Conservation (phyloP, 2,113 vertebrate genomes). For the Uria aalge region DNA sequence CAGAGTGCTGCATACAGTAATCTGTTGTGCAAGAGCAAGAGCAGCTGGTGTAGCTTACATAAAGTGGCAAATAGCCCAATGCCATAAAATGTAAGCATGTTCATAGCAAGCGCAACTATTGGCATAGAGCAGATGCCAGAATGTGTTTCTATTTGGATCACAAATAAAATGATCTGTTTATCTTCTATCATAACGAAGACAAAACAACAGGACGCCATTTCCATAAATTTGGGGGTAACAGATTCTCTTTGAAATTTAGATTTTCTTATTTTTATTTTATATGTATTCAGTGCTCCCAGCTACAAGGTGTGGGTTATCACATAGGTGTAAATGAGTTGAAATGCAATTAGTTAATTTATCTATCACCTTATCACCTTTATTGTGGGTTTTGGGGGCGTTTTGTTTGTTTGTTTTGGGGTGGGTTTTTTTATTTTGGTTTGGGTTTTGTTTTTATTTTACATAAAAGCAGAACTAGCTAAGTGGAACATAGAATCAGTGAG, state of each 20-base stretch:
- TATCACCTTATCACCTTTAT: neutral
- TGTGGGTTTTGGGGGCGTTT: neutral
- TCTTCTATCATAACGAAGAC: neutral
- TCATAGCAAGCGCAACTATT: constrained; percentile 50
- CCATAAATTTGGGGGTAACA: neutral
- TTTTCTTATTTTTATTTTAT: neutral
- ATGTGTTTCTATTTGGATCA: constrained; percentile 34
- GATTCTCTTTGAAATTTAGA: neutral
- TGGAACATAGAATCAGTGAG: neutral
- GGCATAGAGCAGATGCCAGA: constrained; percentile 27
- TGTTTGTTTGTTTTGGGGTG: neutral
- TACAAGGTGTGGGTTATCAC: neutral
- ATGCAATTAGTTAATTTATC: neutral
- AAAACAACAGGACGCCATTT: neutral
- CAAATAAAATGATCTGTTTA: neutral
- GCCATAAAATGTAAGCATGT: constrained; percentile 38
- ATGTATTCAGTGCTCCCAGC: neutral
- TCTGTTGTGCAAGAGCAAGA: constrained; percentile 42
- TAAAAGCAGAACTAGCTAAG: neutral
- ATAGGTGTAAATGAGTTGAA: neutral
- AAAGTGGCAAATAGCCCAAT: constrained; percentile 54
- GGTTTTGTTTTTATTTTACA: neutral
- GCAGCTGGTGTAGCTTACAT: constrained; percentile 65
- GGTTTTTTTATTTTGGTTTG: neutral
- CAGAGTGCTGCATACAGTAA: constrained; percentile 48